Evolutionary conservation across 2,113 vertebrate genomes (phyloP), one percentile per base, ranked within the genome.

Genomic region (Amia ocellicauda): DNA sequence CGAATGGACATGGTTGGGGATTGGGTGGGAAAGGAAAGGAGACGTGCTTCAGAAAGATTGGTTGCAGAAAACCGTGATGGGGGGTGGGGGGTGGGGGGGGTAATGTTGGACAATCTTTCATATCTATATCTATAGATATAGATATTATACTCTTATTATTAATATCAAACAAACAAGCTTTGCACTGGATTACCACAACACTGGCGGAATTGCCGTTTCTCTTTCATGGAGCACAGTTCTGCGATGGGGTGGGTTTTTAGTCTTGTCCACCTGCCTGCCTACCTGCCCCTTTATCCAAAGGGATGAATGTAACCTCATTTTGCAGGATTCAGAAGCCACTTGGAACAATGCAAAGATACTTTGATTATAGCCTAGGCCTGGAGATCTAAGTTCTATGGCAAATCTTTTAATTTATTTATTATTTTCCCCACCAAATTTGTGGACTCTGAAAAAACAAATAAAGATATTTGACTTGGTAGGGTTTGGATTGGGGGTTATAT

Each of bases 251-350:
- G 49, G 60, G 75, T 65, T n/a, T 59, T 63, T 43, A 20, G 71
- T 65, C 51, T 50, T 49, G 40, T 57, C 54, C 41, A 62, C 56
- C 52, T 63, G 63, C 66, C 73, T 71, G 67, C n/a, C n/a, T 47
- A 3, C n/a, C 4, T 82, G 74, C 74, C 24, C 24, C 17, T 27
- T 10, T 17, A 19, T 36, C 42, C 4, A 36, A 80, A 76, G 83
- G 78, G 80, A 77, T 81, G 88, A 89, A 89, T 90, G 88, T 90
- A 88, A 83, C 70, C 75, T 74, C 76, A 69, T 70, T 78, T 73
- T 66, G 78, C 81, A 78, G 76, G 73, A 74, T 69, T 72, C 68
- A 69, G 69, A 85, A 84, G 84, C 85, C 82, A 82, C 82, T 83
- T 74, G 74, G 83, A 82, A 83, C 80, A 88, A 80, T 81, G 76